These are phyloP conservation scores for Myodes glareolus DNA, from an alignment of 2,113 vertebrate species.

Conservation along the genomic window DNA sequence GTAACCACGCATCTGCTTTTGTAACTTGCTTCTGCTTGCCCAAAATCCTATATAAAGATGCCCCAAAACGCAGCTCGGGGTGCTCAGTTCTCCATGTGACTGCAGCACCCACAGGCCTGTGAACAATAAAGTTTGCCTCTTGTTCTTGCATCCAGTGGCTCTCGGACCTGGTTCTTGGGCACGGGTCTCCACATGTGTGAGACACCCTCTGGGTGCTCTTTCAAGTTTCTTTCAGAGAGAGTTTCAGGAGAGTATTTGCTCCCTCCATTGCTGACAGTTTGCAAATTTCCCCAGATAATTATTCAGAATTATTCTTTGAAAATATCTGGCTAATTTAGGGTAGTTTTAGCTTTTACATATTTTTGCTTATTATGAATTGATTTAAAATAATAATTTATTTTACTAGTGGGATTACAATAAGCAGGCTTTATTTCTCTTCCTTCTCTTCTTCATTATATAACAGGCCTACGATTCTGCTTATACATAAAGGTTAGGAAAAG, in stretches of 20 bases:
- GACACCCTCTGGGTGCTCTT: no score
- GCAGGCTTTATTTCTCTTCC: not conserved
- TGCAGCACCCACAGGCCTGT: no score
- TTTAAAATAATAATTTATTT: not conserved
- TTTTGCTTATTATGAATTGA: not conserved
- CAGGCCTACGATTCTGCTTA: not conserved
- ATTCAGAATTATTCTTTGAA: not conserved
- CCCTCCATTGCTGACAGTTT: not conserved
- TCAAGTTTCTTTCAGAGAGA: not conserved
- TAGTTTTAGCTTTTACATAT: not conserved
- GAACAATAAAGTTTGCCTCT: no score
- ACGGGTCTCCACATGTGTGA: no score
- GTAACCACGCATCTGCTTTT: no score
- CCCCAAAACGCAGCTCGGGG: no score
- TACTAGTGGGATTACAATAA: not conserved
- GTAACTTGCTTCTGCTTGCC: no score
- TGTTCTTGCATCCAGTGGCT: no score
- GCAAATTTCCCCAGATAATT: slow-evolving; percentile 10
- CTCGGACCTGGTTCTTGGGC: no score
- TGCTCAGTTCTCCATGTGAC: no score
- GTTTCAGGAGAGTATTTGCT: slow-evolving; percentile 32
- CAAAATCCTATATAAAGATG: no score
- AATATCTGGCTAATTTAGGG: not conserved
- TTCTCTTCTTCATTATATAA: not conserved
- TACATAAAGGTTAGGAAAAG: not conserved